A percentile compares a stretch with the other conserved stretches of the same genome.
phyloP scores from a whole-genome alignment of 2,113 vertebrate species.

The Semnornis frantzii region DNA sequence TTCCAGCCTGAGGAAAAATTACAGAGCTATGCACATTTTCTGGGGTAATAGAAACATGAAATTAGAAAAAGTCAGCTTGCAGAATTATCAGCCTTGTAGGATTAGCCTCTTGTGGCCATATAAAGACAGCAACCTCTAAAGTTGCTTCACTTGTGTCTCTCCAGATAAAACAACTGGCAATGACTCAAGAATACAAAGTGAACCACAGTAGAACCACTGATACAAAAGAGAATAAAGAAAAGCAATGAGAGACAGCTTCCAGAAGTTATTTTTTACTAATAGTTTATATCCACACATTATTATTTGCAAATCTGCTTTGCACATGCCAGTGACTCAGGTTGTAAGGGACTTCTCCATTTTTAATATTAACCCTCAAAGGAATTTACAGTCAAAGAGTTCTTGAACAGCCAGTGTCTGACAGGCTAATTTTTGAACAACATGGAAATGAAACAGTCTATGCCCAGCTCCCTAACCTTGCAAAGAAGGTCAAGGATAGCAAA shows the following conservation, averaged over 20 bases:
- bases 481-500: no score
- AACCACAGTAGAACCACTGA: background rate
- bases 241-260: background rate
- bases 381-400: background rate
- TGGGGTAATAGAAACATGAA: background rate
- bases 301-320: background rate
- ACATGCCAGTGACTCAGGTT: background rate
- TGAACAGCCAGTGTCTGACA: background rate
- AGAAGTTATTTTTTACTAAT: background rate
- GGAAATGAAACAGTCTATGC: background rate
- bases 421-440: background rate
- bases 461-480: background rate
- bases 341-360: background rate
- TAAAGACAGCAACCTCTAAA: constrained; percentile 3
- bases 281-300: background rate
- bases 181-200: background rate
- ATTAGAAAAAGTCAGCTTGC: background rate
- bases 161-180: background rate
- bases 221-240: background rate
- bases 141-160: background rate
- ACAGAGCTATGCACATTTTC: background rate
- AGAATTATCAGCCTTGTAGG: background rate
- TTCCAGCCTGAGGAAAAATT: background rate
- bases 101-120: background rate
- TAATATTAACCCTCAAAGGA: background rate